Conservation (phyloP, 1,140 invertebrate species). For the Trichogramma pretiosum region DNA sequence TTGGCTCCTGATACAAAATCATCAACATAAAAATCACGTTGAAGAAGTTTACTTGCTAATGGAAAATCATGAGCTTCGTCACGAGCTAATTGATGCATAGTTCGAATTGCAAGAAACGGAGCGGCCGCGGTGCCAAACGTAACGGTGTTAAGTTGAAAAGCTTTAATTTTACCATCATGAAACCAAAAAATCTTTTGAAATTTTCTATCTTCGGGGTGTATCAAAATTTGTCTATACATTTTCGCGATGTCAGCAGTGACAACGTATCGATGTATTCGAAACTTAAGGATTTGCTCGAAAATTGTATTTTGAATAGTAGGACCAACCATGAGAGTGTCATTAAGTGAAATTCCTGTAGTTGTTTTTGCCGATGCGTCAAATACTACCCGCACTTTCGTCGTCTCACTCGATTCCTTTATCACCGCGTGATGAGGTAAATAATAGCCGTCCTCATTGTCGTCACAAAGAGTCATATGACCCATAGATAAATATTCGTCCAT, state of each 20-base stretch:
- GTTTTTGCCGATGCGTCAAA: constrained; percentile 1
- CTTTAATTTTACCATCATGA: too few relatives aligned
- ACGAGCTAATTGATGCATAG: too few relatives aligned
- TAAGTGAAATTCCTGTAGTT: background rate
- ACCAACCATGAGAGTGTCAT: background rate
- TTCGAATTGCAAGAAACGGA: too few relatives aligned
- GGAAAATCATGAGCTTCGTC: too few relatives aligned
- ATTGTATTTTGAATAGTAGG: background rate
- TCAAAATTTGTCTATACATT: too few relatives aligned
- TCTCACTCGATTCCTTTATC: background rate
- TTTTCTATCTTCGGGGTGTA: too few relatives aligned
- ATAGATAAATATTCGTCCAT: constrained; percentile 1
- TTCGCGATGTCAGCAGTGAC: too few relatives aligned
- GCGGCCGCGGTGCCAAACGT: too few relatives aligned
- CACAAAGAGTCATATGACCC: background rate
- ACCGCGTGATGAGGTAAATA: background rate
- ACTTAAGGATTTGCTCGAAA: background rate
- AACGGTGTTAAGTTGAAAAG: too few relatives aligned
- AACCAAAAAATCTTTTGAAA: background rate
- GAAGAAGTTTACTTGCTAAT: too few relatives aligned
- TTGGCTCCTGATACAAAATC: too few relatives aligned
- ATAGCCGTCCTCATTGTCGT: background rate
- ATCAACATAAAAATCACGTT: too few relatives aligned
- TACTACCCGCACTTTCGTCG: background rate
- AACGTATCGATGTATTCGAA: background rate